A percentile compares a stretch with the other conserved stretches of the same genome.
These are phyloP conservation scores for Lycodopsis pacificus DNA, from an alignment of 2,797 vertebrate genomes.

Conservation along the genomic window DNA sequence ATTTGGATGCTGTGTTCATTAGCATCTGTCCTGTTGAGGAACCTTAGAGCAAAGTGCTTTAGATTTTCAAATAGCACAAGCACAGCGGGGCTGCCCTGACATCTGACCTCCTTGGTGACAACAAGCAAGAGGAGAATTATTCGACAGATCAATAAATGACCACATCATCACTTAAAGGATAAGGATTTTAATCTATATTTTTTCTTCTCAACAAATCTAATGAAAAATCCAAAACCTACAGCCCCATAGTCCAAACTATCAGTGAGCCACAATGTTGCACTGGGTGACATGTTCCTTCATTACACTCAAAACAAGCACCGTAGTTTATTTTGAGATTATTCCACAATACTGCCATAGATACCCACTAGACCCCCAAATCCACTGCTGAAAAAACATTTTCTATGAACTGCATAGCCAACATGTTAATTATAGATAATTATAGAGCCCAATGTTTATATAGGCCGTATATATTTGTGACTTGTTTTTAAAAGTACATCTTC, in stretches of 20 bases:
- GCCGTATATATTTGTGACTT: not conserved
- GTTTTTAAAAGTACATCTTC: not conserved
- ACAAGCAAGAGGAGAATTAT: not conserved
- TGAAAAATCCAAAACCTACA: not conserved
- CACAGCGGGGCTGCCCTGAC: not conserved
- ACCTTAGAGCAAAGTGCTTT: constrained; percentile 50
- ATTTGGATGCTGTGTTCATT: constrained; percentile 33
- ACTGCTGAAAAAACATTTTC: not conserved
- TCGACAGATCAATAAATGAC: not conserved
- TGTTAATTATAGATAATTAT: not conserved
- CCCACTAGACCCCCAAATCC: not conserved
- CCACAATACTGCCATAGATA: not conserved
- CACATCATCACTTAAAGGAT: not conserved
- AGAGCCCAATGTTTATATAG: not conserved
- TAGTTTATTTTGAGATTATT: constrained; percentile 5
- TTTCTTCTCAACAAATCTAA: not conserved
- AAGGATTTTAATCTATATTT: not conserved
- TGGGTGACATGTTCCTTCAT: not conserved
- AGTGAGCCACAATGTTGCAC: not conserved
- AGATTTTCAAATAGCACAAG: constrained; percentile 26
- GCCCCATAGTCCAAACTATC: not conserved
- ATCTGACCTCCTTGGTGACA: not conserved
- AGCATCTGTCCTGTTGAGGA: constrained; percentile 36
- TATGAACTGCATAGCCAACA: not conserved
- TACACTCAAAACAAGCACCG: not conserved